Base-by-base conservation (phyloP, 2,888 invertebrate species). In the Nipponacmea schrenckii region DNA sequence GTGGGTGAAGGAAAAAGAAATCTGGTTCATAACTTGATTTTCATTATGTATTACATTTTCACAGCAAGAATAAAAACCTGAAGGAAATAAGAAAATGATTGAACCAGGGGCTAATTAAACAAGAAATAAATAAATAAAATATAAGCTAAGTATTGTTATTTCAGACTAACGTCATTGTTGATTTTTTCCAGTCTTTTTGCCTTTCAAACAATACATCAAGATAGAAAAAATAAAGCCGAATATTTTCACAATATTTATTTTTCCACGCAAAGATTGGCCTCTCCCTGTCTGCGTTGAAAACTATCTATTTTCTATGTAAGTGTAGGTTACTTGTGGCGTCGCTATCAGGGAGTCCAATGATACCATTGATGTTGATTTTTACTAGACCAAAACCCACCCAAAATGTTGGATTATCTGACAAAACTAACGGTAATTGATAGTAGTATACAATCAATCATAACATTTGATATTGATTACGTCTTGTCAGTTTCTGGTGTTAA, bases 261-360 rank as follows among this genome's bases (percentile, higher is more conserved):
- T 56, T 56, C 56, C 56, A 56, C 56, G 24, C 56, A 24, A 56
- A 56, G 56, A 24, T 56, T 56, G 56, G 56, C 56, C 56, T 56
- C 56, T 56, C 56, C 24, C 56, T 24, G 56, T 56, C 56, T 56
- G 24, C 24, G 24, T 56, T 24, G 56, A 24, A 20, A 56, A 56
- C 20, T 56, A 56, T 56, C 56, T 24, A 56, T 56, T 14, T 56
- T 24, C 24, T 56, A 24, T 56, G 39, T 39, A 24, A 10, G 20
- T 56, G 56, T 56, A 24, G 56, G 24, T 24, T 56, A 24, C 56
- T 56, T 10, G 20, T 56, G 20, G 56, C 56, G 56, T 56, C 24
- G 56, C 56, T 20, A 56, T 14, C 20, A 24, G 20, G 14, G 56
- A 24, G 56, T 56, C 56, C 24, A 24, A 20, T 56, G 56, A 56